Conservation (phyloP, 2,113 vertebrate species). For the Chloropsis hardwickii region DNA sequence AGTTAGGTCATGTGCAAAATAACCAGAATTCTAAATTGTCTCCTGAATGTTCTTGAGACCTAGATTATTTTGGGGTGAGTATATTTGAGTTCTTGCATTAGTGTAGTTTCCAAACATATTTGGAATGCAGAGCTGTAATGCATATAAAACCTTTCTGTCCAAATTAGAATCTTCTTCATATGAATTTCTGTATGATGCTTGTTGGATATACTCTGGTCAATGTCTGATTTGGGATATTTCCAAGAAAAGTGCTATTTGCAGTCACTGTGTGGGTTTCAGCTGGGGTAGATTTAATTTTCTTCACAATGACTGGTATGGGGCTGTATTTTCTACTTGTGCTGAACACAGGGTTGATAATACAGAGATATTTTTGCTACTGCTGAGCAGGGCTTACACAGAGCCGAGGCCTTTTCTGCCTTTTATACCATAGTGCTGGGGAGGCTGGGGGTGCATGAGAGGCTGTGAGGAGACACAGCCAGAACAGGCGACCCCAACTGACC, state of each 20-base stretch:
- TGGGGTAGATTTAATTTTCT: background rate
- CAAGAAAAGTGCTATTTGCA: background rate
- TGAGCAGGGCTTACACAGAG: background rate
- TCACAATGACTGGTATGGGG: background rate
- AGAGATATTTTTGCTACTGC: background rate
- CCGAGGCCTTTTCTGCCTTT: background rate
- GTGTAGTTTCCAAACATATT: background rate
- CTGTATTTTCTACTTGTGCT: background rate
- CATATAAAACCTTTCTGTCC: background rate
- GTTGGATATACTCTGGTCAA: background rate
- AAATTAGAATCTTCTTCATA: background rate
- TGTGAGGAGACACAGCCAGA: background rate
- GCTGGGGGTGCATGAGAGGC: background rate
- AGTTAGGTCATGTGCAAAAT: background rate
- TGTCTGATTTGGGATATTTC: background rate
- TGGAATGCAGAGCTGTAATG: background rate
- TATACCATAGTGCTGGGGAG: accelerated
- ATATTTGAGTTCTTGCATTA: background rate
- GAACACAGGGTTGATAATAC: background rate
- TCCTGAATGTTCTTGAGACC: background rate
- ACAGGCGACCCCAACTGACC: background rate
- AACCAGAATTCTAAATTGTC: background rate
- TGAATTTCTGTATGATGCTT: background rate
- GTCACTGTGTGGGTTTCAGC: background rate
- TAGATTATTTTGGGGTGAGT: background rate